Evolutionary conservation across 2,113 vertebrate species (phyloP).

Genomic region (Ictalurus furcatus): DNA sequence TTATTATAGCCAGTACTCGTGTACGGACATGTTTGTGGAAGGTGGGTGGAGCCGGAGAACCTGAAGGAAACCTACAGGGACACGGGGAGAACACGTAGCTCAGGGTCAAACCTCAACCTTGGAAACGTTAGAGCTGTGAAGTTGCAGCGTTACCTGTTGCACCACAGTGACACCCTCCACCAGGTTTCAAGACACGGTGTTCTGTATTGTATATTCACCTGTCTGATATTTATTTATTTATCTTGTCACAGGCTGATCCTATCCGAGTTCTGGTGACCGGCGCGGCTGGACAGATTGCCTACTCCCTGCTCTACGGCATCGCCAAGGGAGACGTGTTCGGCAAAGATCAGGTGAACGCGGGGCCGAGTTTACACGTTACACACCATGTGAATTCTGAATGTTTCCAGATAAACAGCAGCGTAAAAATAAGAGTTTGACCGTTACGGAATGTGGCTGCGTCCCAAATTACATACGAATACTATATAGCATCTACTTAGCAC

Average conservation of each 20-base stretch:
- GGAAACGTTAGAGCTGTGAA: not conserved
- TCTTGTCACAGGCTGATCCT: constrained; percentile 76
- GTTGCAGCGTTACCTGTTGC: not conserved
- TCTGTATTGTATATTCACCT: not conserved
- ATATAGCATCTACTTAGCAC: too few species aligned
- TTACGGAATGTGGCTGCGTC: not conserved
- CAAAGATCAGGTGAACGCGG: constrained; percentile 86
- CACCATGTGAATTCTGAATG: not conserved
- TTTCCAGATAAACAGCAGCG: not conserved
- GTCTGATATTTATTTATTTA: not conserved
- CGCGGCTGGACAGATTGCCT: constrained; percentile 95
- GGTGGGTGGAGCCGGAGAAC: not conserved
- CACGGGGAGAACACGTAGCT: not conserved
- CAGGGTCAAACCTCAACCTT: not conserved
- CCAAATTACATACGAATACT: not conserved
- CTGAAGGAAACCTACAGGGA: not conserved
- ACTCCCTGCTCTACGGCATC: constrained; percentile 93
- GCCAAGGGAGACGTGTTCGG: constrained; percentile 97
- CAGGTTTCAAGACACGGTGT: not conserved
- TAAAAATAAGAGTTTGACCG: not conserved
- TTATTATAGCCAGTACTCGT: not conserved
- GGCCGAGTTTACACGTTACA: constrained; percentile 32
- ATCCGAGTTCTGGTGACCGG: constrained; percentile 93
- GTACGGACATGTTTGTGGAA: not conserved
- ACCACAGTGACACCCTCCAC: not conserved